Conservation (phyloP, 30 jellyfish, hydroid and myxozoan genomes). For the Hydra vulgaris region DNA sequence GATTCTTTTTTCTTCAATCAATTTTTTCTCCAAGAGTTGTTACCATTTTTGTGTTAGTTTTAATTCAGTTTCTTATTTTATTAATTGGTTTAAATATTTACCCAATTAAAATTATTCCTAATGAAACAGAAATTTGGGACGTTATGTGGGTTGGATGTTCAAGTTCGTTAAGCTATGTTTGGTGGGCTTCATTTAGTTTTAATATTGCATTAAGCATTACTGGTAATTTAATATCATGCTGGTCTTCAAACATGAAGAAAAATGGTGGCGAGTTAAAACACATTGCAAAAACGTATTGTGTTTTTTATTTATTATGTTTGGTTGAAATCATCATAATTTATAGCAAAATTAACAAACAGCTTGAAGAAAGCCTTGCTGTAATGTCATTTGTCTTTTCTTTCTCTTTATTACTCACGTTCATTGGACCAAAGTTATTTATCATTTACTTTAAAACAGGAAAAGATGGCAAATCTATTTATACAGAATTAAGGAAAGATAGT, state of each 20-base stretch:
- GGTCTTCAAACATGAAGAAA: constrained; percentile 52
- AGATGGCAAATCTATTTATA: constrained; percentile 3
- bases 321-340: constrained; percentile 42
- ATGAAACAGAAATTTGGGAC: constrained; percentile 65
- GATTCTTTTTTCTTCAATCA: constrained; percentile 27
- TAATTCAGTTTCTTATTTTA: constrained; percentile 47
- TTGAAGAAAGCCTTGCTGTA: constrained; percentile 71
- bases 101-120: constrained; percentile 20
- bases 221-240: constrained; percentile 48
- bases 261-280: constrained; percentile 61
- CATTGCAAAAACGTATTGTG: constrained; percentile 50
- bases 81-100: constrained; percentile 29
- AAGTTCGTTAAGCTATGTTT: constrained; percentile 43
- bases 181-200: constrained; percentile 68
- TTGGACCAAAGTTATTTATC: constrained; percentile 58
- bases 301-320: constrained; percentile 44
- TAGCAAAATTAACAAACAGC: constrained; percentile 39
- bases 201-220: constrained; percentile 52
- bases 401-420: constrained; percentile 37
- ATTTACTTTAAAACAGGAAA: constrained; percentile 48
- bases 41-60: constrained; percentile 13
- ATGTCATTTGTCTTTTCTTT: constrained; percentile 50
- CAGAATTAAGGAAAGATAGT: background rate
- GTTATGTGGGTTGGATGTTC: constrained; percentile 67
- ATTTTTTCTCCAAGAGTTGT: constrained; percentile 63